A percentile compares a stretch with the other conserved stretches of the same genome.
Evolutionary conservation across 2,797 vertebrate species (phyloP).

Genomic region (Enteromius treurensis): DNA sequence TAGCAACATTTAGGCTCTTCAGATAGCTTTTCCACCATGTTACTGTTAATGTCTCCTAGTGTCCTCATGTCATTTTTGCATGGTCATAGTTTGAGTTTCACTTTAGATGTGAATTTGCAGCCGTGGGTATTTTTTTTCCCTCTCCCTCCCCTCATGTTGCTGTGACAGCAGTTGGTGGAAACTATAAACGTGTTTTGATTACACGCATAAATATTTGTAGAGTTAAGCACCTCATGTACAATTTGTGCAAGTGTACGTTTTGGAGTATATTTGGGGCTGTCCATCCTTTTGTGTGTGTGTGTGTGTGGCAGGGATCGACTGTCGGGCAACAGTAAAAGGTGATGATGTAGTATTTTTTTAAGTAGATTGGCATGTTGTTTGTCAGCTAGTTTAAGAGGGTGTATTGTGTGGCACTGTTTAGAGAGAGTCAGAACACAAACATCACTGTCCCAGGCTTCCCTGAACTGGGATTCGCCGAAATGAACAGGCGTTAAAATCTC

Average conservation of each 20-base stretch:
- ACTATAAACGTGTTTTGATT: slow-evolving; percentile 42
- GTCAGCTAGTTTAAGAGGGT: slow-evolving; percentile 38
- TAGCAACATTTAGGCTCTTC: background rate
- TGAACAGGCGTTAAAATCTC: slow-evolving; percentile 22
- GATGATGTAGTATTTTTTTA: slow-evolving; percentile 41
- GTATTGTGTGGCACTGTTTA: slow-evolving; percentile 34
- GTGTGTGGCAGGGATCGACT: slow-evolving; percentile 4
- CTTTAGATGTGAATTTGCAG: background rate
- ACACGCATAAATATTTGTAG: slow-evolving; percentile 30
- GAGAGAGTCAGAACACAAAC: slow-evolving; percentile 36
- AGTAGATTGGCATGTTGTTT: slow-evolving; percentile 37
- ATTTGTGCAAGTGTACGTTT: slow-evolving; percentile 10
- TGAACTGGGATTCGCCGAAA: slow-evolving; percentile 12
- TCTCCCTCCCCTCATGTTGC: slow-evolving; percentile 13
- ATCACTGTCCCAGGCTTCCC: slow-evolving; percentile 12
- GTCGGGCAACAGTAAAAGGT: slow-evolving; percentile 22
- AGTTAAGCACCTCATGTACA: slow-evolving; percentile 19
- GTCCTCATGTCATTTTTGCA: background rate
- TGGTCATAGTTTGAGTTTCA: background rate
- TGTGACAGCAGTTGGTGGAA: slow-evolving; percentile 38
- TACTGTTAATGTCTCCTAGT: background rate
- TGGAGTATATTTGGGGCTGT: background rate
- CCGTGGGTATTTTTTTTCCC: background rate
- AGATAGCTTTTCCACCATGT: background rate
- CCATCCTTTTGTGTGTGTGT: background rate